These are phyloP conservation scores for Danio tinwini DNA, from an alignment of 2,797 vertebrate genomes.

Conservation along the genomic window DNA sequence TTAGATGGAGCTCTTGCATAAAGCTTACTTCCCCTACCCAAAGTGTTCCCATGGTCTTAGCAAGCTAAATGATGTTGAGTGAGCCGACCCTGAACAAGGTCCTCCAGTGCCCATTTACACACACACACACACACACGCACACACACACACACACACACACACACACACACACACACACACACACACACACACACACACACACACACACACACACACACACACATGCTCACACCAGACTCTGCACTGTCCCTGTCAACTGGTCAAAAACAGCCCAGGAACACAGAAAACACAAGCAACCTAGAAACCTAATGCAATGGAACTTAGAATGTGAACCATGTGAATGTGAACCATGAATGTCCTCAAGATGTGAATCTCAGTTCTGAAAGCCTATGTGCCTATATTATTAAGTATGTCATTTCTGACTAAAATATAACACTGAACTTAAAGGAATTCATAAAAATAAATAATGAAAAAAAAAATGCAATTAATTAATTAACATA, in stretches of 20 bases:
- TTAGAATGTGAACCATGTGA: too few species aligned
- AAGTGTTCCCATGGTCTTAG: constrained; percentile 66
- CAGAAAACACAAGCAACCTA: too few species aligned
- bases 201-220: constrained; percentile 43
- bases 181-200: constrained; percentile 42
- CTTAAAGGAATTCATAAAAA: too few species aligned
- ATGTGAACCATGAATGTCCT: too few species aligned
- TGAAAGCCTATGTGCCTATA: too few species aligned
- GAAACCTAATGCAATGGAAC: too few species aligned
- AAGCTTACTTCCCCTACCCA: constrained; percentile 55
- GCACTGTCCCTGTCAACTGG: constrained; percentile 6
- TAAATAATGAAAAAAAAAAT: too few species aligned
- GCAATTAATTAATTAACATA: too few species aligned
- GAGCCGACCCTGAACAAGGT: constrained; percentile 60
- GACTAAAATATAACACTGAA: too few species aligned
- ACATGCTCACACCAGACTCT: constrained; percentile 40
- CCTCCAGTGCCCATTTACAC: constrained; percentile 50
- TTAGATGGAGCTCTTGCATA: constrained; percentile 59
- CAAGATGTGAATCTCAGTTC: too few species aligned
- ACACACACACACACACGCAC: constrained; percentile 47
- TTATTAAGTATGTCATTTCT: too few species aligned
- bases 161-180: constrained; percentile 45
- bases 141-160: constrained; percentile 41
- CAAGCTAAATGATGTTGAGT: constrained; percentile 59
- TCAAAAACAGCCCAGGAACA: too few species aligned